Evolutionary conservation across 2,113 vertebrate species (phyloP), one percentile per base, ranked within the genome.

Genomic region (Lagopus muta): DNA sequence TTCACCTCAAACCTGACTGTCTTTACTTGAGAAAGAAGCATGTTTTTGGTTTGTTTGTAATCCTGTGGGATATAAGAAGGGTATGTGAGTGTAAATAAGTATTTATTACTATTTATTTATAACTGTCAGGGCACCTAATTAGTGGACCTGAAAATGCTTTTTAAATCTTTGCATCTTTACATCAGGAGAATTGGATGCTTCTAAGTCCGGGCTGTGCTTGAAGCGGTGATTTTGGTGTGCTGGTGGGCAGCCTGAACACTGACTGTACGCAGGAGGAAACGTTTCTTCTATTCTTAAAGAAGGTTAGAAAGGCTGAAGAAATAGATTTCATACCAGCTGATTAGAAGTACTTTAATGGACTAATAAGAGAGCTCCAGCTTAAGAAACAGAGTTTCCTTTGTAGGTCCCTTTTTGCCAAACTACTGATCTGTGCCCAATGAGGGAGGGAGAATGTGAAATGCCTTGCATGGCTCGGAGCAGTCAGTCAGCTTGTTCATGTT

Each of bases 51-150:
- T 92, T 75, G 78, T 92, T 78, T 80, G 80, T 83, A 61, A 48
- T 32, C 57, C 73, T 10, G 43, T 86, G 90, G 74, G 79, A 86
- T 43, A 66, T 50, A 47, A 11, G 55, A 58, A 57, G 20, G 34
- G 73, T 36, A 81, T 89, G 90, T 84, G 86, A 80, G 82, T 76
- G 66, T 88, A 70, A 81, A 47, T 71, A 82, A 40, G 47, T 95
- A 96, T 97, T 95, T 95, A 95, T 95, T 90, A 73, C 17, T 94
- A 78, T 95, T 96, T 95, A 96, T 96, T 97, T 95, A 22, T 83
- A 55, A 83, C 65, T 79, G 73, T 73, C 62, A 76, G 12, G 88
- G 54, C 72, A 88, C 42, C 48, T 54, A 10, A 88, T 47, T 75
- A 42, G 50, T 16, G 73, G 79, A 74, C 69, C 55, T 16, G 47